These are phyloP conservation scores for Trachelus troglodyta DNA, from an alignment of 2,888 invertebrate genomes.

Conservation along the genomic window DNA sequence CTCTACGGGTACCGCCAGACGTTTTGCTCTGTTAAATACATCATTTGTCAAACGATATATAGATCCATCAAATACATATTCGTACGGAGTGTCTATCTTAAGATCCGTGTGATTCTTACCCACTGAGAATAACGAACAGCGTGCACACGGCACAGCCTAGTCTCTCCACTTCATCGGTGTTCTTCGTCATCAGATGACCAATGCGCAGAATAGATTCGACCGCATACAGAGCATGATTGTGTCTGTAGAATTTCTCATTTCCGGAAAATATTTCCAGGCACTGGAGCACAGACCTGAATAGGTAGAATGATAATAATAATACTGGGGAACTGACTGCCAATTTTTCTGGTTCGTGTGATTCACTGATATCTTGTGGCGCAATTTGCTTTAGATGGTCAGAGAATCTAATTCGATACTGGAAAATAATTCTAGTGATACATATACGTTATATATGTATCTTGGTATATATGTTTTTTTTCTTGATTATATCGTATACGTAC, in stretches of 20 bases:
- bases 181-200: constrained; percentile 26
- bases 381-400: not conserved
- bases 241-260: constrained; percentile 33
- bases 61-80: not conserved
- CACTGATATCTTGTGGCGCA: not conserved
- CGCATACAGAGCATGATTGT: constrained; percentile 26
- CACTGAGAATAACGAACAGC: constrained; percentile 1
- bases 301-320: not conserved
- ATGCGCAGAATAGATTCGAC: constrained; percentile 33
- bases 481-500: not conserved
- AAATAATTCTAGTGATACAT: not conserved
- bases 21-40: constrained; percentile 25
- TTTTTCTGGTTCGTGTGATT: not conserved
- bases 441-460: not conserved
- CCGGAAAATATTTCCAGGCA: constrained; percentile 23
- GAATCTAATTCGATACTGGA: not conserved
- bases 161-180: constrained; percentile 3
- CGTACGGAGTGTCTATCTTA: not conserved
- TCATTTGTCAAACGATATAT: constrained; percentile 1
- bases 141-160: constrained; percentile 2
- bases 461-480: not conserved
- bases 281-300: constrained; percentile 13
- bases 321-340: not conserved
- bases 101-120: not conserved
- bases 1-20: constrained; percentile 16